phyloP scores from a whole-genome alignment of 2,797 vertebrate genomes.

The Sus cebifrons region DNA sequence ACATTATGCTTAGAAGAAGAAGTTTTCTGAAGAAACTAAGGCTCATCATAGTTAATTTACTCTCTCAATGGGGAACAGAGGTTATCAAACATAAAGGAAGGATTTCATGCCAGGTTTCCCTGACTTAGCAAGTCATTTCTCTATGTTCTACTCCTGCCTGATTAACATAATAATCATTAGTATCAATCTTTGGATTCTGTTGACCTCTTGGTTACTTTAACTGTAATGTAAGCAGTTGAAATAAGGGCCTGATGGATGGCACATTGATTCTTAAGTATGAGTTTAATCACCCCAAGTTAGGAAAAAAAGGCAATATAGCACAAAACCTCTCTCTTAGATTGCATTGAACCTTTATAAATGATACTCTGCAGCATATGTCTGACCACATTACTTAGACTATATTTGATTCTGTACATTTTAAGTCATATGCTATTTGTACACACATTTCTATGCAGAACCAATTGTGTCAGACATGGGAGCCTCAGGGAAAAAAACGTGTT shows the following conservation, averaged over 20 bases:
- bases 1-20: neutral
- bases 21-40: slow-evolving; percentile 38
- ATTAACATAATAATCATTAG: neutral
- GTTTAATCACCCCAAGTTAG: neutral
- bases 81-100: neutral
- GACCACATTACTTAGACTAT: neutral
- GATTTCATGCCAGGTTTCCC: neutral
- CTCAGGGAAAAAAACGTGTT: neutral
- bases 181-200: neutral
- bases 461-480: neutral
- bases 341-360: neutral
- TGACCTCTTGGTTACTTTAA: neutral
- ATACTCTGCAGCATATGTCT: neutral
- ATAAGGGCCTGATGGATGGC: neutral
- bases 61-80: neutral
- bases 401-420: slow-evolving; percentile 29
- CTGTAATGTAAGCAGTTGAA: neutral
- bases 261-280: neutral
- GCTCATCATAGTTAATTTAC: neutral
- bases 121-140: neutral
- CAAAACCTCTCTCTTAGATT: neutral
- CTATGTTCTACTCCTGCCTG: rapidly evolving
- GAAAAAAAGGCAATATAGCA: neutral
- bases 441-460: neutral
- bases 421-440: neutral